Conservation (phyloP, 2,797 vertebrate species). For the Myotis daubentonii region DNA sequence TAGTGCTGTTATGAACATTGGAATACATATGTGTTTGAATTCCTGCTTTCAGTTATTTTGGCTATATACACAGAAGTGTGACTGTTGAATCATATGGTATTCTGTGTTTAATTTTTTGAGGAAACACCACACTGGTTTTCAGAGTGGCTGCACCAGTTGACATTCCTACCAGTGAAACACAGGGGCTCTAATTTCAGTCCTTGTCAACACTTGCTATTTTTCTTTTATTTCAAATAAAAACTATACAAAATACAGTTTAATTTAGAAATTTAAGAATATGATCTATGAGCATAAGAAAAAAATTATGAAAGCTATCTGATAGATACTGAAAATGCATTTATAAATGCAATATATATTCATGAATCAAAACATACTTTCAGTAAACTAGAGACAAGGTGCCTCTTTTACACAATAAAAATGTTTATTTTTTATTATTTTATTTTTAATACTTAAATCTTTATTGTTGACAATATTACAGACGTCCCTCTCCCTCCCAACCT, state of each 20-base stretch:
- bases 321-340: constrained; percentile 17
- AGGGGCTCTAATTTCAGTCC: background rate
- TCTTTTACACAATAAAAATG: background rate
- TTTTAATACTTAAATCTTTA: too few relatives aligned
- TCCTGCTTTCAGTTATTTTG: background rate
- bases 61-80: background rate
- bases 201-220: background rate
- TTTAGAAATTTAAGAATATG: background rate
- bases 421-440: too few relatives aligned
- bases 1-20: background rate
- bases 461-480: too few relatives aligned
- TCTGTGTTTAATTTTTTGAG: background rate
- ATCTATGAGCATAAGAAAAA: background rate
- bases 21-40: background rate
- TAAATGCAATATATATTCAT: background rate
- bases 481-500: too few relatives aligned
- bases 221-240: constrained; percentile 35
- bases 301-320: background rate
- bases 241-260: background rate
- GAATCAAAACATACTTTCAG: background rate
- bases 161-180: background rate
- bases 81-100: background rate
- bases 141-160: background rate
- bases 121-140: background rate
- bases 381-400: background rate